phyloP scores from a whole-genome alignment of 1,140 invertebrate species.

The Dolichoris vasculosae region DNA sequence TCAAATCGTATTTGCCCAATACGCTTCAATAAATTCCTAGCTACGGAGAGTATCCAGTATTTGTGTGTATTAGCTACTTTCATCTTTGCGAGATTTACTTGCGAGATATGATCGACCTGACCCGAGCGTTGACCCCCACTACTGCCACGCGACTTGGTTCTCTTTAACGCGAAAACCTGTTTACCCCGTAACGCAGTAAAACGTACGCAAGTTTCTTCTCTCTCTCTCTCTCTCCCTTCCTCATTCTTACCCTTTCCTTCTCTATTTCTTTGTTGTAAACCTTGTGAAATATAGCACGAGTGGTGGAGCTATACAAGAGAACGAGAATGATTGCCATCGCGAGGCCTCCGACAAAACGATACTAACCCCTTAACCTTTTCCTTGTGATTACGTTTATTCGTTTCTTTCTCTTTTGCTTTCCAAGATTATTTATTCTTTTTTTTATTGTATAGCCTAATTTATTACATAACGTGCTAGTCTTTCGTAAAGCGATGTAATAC shows the following conservation, averaged over 20 bases:
- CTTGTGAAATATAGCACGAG: slow-evolving; percentile 61
- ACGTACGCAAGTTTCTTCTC: background rate
- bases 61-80: background rate
- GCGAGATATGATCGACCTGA: slow-evolving; percentile 52
- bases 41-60: background rate
- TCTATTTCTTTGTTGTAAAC: slow-evolving; percentile 57
- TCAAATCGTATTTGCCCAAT: background rate
- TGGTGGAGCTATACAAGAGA: background rate
- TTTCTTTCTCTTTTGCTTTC: background rate
- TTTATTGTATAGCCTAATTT: background rate
- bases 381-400: background rate
- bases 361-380: slow-evolving; percentile 29
- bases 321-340: slow-evolving; percentile 59
- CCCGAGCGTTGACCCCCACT: slow-evolving; percentile 60
- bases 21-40: background rate
- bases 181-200: slow-evolving; percentile 50
- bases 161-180: slow-evolving; percentile 60
- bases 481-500: background rate
- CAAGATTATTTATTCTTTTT: background rate
- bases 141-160: slow-evolving; percentile 36
- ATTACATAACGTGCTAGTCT: background rate
- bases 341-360: background rate
- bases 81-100: background rate
- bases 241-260: background rate
- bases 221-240: background rate